These are phyloP conservation scores for Caenorhabditis brenneri DNA, from an alignment of 1,140 invertebrate species.

Conservation along the genomic window DNA sequence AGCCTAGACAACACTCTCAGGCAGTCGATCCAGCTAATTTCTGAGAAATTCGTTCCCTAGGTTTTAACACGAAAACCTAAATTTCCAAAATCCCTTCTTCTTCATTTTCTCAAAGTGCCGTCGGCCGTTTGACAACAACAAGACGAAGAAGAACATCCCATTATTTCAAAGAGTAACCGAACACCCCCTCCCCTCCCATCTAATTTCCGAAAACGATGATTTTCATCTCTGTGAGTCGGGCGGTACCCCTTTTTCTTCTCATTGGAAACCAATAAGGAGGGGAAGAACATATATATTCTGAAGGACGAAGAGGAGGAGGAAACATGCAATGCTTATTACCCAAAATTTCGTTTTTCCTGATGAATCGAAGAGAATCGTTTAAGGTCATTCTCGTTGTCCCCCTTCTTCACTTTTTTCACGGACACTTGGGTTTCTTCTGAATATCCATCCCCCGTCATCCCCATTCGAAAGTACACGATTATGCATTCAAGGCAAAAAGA, in stretches of 20 bases:
- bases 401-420: background rate
- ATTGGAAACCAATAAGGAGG: background rate
- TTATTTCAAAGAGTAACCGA: background rate
- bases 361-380: no score
- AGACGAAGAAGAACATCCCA: background rate
- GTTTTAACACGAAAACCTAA: no score
- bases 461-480: background rate
- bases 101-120: background rate
- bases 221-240: background rate
- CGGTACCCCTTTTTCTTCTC: background rate
- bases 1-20: no score
- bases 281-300: conserved; percentile 1
- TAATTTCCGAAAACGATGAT: conserved; percentile 35
- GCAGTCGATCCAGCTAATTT: no score
- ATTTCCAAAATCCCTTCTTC: background rate
- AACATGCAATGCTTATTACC: conserved; percentile 26
- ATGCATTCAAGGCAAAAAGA: background rate
- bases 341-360: no score
- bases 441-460: background rate
- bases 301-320: background rate
- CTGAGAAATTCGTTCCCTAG: no score
- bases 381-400: background rate
- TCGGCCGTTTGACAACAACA: background rate
- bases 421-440: background rate
- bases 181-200: no score